Conservation (phyloP, 2,113 vertebrate genomes). For the Dromiciops gliroides region DNA sequence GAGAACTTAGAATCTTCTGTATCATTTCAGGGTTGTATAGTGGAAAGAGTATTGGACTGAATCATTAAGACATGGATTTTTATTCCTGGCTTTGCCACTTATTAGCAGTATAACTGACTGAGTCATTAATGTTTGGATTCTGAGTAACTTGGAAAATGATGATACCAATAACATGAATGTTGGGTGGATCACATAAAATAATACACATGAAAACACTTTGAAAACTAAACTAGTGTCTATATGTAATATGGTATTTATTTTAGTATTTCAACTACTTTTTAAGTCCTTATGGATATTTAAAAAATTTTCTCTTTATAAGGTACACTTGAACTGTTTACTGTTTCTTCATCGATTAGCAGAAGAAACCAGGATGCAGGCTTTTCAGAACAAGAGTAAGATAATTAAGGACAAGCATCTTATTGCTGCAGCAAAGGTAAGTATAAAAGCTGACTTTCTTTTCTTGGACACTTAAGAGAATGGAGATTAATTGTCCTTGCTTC, state of each 20-base stretch:
- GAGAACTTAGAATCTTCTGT: not conserved
- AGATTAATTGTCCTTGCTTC: not conserved
- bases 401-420: constrained; percentile 83
- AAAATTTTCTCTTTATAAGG: constrained; percentile 77
- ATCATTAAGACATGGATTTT: not conserved
- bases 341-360: constrained; percentile 86
- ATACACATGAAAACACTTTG: not conserved
- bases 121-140: not conserved
- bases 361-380: constrained; percentile 85
- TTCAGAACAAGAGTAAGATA: constrained; percentile 79
- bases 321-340: constrained; percentile 86
- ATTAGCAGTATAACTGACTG: not conserved
- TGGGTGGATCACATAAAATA: not conserved
- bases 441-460: constrained; percentile 31
- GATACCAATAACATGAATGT: not conserved
- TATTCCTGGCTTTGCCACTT: not conserved
- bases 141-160: not conserved
- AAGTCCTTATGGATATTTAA: constrained; percentile 3
- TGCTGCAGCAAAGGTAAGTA: constrained; percentile 86
- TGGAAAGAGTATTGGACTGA: not conserved
- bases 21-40: not conserved
- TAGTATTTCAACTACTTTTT: not conserved
- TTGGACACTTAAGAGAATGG: not conserved
- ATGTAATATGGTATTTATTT: constrained; percentile 5
- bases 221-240: not conserved